Evolutionary conservation across 2,113 vertebrate species (phyloP).

Genomic region (Narcine bancroftii): DNA sequence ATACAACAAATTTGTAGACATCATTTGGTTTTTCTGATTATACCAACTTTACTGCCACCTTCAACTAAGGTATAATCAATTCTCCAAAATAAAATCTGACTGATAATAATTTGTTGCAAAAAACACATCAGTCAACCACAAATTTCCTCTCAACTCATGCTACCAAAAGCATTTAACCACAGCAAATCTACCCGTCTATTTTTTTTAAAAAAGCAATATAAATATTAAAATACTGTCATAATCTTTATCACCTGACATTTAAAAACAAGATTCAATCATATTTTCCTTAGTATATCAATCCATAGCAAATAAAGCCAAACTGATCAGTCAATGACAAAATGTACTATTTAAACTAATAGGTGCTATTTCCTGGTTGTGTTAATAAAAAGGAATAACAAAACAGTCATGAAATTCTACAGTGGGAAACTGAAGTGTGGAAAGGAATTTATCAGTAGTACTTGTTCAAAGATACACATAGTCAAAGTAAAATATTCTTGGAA

Average conservation of each 20-base stretch:
- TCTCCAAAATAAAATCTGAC: not conserved
- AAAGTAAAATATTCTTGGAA: conserved; percentile 1
- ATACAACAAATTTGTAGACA: not conserved
- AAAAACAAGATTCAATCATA: not conserved
- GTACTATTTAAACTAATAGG: not conserved
- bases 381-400: not conserved
- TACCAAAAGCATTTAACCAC: not conserved
- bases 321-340: not conserved
- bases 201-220: not conserved
- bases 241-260: not conserved
- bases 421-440: conserved; percentile 1
- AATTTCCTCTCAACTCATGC: not conserved
- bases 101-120: not conserved
- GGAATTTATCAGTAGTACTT: conserved; percentile 3
- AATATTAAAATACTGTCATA: not conserved
- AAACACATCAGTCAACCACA: not conserved
- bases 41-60: not conserved
- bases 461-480: conserved; percentile 9
- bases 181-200: not conserved
- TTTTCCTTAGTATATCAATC: not conserved
- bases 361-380: not conserved
- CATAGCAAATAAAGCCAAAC: not conserved
- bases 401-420: not conserved
- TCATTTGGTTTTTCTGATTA: not conserved
- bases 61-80: not conserved